Percentiles rank a stretch among this genome's conserved stretches.
Conservation (phyloP, 2,797 vertebrate species). For the Rallus crepitans region DNA sequence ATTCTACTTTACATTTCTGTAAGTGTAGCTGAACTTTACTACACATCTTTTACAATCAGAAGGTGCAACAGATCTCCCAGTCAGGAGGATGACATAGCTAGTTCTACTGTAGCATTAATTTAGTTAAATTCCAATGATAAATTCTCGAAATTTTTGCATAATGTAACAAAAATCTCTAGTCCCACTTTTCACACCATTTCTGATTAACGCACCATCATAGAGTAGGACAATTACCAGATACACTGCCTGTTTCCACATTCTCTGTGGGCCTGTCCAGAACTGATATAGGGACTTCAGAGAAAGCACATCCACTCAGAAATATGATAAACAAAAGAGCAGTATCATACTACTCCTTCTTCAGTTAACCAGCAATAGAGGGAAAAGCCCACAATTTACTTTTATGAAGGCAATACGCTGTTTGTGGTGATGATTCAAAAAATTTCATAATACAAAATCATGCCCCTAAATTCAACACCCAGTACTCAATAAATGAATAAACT, state of each 20-base stretch:
- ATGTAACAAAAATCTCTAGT: background rate
- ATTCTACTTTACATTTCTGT: background rate
- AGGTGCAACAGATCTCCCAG: background rate
- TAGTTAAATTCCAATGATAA: background rate
- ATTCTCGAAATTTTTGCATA: background rate
- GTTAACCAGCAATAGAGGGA: background rate
- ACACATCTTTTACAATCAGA: background rate
- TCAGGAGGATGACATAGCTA: background rate
- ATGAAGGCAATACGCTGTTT: background rate
- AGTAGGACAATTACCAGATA: background rate
- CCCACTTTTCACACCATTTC: background rate
- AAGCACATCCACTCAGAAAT: background rate
- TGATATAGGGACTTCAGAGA: background rate
- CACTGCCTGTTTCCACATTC: rapidly evolving
- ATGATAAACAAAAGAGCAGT: background rate
- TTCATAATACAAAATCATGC: background rate
- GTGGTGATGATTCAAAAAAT: background rate
- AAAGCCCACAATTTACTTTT: background rate
- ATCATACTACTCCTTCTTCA: background rate
- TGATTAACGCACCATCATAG: background rate
- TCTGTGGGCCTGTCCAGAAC: background rate
- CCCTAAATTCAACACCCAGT: background rate
- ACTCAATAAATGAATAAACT: background rate
- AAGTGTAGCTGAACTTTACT: background rate
- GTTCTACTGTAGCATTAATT: background rate